Percentiles rank a stretch among this genome's conserved stretches.
Evolutionary conservation across 2,888 invertebrate species (phyloP).

Genomic region (Dicyrtoma fusca): DNA sequence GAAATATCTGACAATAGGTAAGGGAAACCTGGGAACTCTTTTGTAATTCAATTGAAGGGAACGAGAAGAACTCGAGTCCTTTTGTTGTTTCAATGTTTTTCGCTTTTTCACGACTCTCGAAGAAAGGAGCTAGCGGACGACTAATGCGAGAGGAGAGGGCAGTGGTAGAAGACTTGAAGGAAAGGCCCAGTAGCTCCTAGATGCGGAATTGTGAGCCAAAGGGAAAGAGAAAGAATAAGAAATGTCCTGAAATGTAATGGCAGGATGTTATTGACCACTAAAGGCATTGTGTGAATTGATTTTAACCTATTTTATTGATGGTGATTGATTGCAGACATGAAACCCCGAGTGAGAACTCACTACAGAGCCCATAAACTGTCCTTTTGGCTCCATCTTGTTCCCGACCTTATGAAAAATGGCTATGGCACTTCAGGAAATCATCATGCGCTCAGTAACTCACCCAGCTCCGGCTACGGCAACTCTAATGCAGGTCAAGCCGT

Average conservation of each 20-base stretch:
- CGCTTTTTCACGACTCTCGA: background rate
- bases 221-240: background rate
- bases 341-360: conserved; percentile 88
- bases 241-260: background rate
- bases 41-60: conserved; percentile 22
- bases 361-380: conserved; percentile 93
- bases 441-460: conserved; percentile 46
- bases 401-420: conserved; percentile 65
- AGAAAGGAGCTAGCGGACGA: too few relatives aligned
- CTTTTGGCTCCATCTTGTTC: conserved; percentile 93
- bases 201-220: too few relatives aligned
- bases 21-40: conserved; percentile 59
- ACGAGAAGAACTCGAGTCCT: background rate
- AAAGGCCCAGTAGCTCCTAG: too few relatives aligned
- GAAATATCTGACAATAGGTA: conserved; percentile 88
- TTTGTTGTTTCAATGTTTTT: background rate
- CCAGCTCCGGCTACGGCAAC: conserved; percentile 27
- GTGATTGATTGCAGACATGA: conserved; percentile 70
- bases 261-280: conserved; percentile 8
- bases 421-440: conserved; percentile 58
- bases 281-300: conserved; percentile 16
- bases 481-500: conserved; percentile 35
- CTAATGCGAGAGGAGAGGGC: too few relatives aligned
- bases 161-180: too few relatives aligned
- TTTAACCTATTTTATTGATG: conserved; percentile 11